Evolutionary conservation across 2,888 invertebrate species (phyloP).

Genomic region (Acrocyrtus sp.): DNA sequence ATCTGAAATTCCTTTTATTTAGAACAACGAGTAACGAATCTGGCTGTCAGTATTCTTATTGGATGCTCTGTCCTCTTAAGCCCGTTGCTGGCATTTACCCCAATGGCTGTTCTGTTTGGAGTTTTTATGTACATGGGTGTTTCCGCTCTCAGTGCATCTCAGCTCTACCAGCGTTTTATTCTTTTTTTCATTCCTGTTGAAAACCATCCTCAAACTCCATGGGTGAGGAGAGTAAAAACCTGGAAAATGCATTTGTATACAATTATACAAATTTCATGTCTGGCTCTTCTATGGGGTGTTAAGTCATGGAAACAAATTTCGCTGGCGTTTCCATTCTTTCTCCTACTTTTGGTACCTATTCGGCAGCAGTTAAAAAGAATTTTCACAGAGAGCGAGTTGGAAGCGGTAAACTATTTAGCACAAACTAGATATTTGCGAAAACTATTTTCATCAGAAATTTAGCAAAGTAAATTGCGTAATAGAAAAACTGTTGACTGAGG

Average conservation of each 20-base stretch:
- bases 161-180: conserved; percentile 89
- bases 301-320: conserved; percentile 87
- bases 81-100: conserved; percentile 82
- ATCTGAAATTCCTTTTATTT: conserved; percentile 45
- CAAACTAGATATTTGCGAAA: not conserved
- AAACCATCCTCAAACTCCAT: conserved; percentile 91
- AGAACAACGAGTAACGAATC: conserved; percentile 88
- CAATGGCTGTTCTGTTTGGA: conserved; percentile 95
- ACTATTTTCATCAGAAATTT: too few species aligned
- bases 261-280: conserved; percentile 81
- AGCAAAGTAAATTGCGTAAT: too few species aligned
- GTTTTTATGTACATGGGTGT: conserved; percentile 95
- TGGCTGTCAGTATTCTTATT: conserved; percentile 81
- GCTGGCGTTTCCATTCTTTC: conserved; percentile 92
- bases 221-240: conserved; percentile 87
- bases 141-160: conserved; percentile 92
- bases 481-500: too few species aligned
- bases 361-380: conserved; percentile 77
- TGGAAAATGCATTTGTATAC: conserved; percentile 94
- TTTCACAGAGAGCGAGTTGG: conserved; percentile 83
- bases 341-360: conserved; percentile 90
- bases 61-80: conserved; percentile 88
- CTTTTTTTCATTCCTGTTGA: conserved; percentile 95
- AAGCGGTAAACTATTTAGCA: conserved; percentile 77
- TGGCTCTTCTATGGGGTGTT: conserved; percentile 84